A percentile compares a stretch with the other conserved stretches of the same genome.
phyloP scores from a whole-genome alignment of 2,113 vertebrate genomes.

The Sitta europaea region DNA sequence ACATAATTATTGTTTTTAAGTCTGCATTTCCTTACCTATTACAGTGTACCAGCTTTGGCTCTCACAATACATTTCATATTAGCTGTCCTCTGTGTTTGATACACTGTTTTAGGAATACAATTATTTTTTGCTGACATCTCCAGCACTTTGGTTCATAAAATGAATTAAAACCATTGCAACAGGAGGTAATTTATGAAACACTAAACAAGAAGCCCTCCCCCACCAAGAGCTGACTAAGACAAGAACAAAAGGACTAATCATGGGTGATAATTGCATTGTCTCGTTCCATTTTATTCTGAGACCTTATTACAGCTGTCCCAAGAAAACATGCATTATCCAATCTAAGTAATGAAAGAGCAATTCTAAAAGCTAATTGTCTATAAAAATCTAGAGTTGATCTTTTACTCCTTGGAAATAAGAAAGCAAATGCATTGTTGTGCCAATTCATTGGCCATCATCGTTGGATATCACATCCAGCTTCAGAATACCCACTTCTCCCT shows the following conservation, averaged over 20 bases:
- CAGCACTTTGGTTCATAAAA: not conserved
- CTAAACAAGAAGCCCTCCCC: not conserved
- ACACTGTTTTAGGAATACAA: not conserved
- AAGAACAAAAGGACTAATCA: slow-evolving; percentile 7
- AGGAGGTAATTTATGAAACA: slow-evolving; percentile 13
- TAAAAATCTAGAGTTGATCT: not conserved
- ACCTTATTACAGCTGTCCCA: slow-evolving; percentile 11
- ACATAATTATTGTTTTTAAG: not conserved
- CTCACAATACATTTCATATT: not conserved
- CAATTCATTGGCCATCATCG: not conserved
- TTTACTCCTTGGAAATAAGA: not conserved
- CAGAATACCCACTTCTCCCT: not conserved
- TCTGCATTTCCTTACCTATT: not conserved
- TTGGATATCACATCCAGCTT: not conserved
- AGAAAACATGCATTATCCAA: slow-evolving; percentile 12
- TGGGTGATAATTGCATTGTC: slow-evolving; percentile 16
- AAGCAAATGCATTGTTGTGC: not conserved
- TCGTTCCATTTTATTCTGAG: slow-evolving; percentile 25
- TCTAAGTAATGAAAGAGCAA: not conserved
- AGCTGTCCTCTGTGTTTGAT: not conserved
- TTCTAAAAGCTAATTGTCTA: slow-evolving; percentile 21
- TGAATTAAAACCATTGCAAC: not conserved
- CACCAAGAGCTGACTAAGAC: not conserved
- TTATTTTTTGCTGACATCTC: not conserved
- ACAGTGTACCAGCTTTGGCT: not conserved